Conservation (phyloP, 1,140 invertebrate genomes). For the Leptonema lineaticorne region DNA sequence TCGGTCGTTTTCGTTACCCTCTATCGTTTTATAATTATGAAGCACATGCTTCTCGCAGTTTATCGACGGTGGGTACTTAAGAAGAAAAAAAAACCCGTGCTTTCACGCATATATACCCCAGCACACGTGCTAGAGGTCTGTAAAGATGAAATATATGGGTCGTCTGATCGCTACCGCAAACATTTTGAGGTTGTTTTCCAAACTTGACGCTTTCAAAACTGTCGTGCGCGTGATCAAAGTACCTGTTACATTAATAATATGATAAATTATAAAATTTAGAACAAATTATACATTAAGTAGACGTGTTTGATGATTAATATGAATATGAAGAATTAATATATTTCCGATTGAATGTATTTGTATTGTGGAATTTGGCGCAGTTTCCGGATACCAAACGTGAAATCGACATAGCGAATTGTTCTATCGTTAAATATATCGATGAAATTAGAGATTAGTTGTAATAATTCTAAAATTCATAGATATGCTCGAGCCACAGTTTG, state of each 20-base stretch:
- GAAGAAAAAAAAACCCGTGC: conserved; percentile 29
- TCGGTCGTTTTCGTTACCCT: conserved; percentile 16
- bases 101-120: conserved; percentile 21
- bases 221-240: too few species aligned
- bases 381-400: conserved; percentile 8
- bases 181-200: conserved; percentile 31
- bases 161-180: conserved; percentile 41
- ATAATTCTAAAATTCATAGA: too few species aligned
- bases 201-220: background rate
- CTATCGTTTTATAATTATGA: conserved; percentile 39
- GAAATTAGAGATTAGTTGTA: background rate
- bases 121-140: conserved; percentile 28
- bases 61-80: conserved; percentile 37
- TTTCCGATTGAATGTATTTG: too few species aligned
- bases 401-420: background rate
- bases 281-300: too few species aligned
- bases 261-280: too few species aligned
- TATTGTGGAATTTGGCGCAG: too few species aligned
- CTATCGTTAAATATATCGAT: background rate
- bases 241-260: too few species aligned
- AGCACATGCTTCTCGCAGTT: conserved; percentile 35
- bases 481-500: conserved; percentile 22
- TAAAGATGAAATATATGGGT: conserved; percentile 38
- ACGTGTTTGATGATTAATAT: too few species aligned
- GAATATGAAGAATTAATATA: too few species aligned